Percentiles rank a stretch among this genome's conserved stretches.
These are phyloP conservation scores for Haemorhous mexicanus DNA, from an alignment of 2,113 vertebrate genomes.

Conservation along the genomic window DNA sequence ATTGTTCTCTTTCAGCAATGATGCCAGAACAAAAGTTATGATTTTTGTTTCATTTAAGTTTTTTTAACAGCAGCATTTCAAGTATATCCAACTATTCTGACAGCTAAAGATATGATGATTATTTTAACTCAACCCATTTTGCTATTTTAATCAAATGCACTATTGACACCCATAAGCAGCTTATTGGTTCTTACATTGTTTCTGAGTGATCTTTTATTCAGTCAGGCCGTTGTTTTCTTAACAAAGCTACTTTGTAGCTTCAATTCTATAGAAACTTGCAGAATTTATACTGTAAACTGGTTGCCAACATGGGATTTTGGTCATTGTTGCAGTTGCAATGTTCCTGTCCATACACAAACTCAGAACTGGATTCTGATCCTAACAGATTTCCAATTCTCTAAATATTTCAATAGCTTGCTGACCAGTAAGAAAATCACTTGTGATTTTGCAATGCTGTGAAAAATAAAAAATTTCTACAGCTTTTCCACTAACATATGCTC, in stretches of 20 bases:
- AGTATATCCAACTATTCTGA: neutral
- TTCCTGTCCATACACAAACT: neutral
- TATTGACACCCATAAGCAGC: neutral
- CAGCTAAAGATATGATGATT: neutral
- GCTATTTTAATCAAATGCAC: neutral
- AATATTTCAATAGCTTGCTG: neutral
- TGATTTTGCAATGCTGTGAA: neutral
- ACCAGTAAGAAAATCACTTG: neutral
- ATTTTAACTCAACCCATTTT: neutral
- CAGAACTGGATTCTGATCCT: neutral
- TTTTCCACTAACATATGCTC: neutral
- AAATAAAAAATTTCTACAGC: neutral
- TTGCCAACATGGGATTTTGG: neutral
- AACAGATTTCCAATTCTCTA: neutral
- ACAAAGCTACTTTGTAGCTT: neutral
- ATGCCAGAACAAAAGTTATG: fast-evolving
- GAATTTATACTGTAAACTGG: neutral
- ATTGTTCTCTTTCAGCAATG: neutral
- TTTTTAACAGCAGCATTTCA: neutral
- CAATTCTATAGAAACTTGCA: neutral
- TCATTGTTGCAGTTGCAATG: neutral
- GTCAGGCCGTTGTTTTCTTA: neutral
- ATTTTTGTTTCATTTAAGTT: neutral
- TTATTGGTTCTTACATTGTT: neutral
- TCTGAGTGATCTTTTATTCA: neutral